These are phyloP conservation scores for Melinaea marsaeus DNA, from an alignment of 2,888 invertebrate species.

Conservation along the genomic window DNA sequence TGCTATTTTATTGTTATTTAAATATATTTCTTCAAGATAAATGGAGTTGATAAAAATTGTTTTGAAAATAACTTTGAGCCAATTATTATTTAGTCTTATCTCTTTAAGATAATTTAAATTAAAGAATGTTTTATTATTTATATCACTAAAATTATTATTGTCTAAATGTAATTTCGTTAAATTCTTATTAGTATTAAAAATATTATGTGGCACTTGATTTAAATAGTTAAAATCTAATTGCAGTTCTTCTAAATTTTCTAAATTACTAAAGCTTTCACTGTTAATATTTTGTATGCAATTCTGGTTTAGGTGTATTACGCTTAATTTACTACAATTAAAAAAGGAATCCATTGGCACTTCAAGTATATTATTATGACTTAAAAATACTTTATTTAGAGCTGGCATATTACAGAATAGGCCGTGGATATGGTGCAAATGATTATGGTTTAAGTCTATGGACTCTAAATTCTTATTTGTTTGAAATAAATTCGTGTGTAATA, in stretches of 20 bases:
- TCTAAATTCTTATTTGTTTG: conserved; percentile 85
- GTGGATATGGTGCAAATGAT: conserved; percentile 91
- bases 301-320: conserved; percentile 89
- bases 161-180: conserved; percentile 89
- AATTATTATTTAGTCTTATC: conserved; percentile 90
- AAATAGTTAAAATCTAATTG: conserved; percentile 92
- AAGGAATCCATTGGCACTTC: conserved; percentile 91
- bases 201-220: conserved; percentile 85
- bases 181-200: conserved; percentile 86
- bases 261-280: conserved; percentile 85
- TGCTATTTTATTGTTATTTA: conserved; percentile 90
- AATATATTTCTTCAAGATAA: conserved; percentile 86
- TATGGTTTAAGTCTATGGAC: conserved; percentile 90
- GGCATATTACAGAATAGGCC: conserved; percentile 90
- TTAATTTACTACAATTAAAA: conserved; percentile 86
- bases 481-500: conserved; percentile 86
- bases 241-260: conserved; percentile 86
- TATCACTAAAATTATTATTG: conserved; percentile 87
- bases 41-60: conserved; percentile 87
- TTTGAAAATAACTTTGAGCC: conserved; percentile 83
- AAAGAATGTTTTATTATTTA: conserved; percentile 88
- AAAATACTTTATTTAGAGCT: conserved; percentile 86
- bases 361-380: conserved; percentile 93
- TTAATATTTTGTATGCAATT: conserved; percentile 91
- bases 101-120: conserved; percentile 85